Conservation (phyloP, 2,888 invertebrate species). For the Hoplodrina blanda region DNA sequence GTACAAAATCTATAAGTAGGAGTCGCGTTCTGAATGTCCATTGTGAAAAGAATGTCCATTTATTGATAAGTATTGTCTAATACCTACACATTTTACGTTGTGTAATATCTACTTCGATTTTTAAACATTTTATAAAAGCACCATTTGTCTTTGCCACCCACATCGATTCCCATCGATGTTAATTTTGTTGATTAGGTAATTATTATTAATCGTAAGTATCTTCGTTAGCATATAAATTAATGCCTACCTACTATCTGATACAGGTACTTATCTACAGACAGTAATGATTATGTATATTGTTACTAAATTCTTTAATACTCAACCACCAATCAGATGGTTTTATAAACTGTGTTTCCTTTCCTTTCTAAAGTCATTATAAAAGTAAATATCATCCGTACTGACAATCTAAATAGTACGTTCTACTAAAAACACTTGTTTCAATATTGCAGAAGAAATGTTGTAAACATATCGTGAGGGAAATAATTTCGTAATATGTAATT, state of each 20-base stretch:
- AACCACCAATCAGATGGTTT: conserved; percentile 2
- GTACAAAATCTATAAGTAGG: too few species aligned
- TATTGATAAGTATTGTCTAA: too few species aligned
- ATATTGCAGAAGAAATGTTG: conserved; percentile 30
- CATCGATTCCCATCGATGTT: not conserved
- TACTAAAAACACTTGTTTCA: conserved; percentile 37
- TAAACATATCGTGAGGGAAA: not conserved
- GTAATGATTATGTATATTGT: too few species aligned
- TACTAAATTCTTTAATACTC: not conserved
- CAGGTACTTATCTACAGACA: too few species aligned
- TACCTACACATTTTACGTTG: too few species aligned
- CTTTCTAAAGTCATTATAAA: conserved; percentile 21
- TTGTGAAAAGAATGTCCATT: too few species aligned
- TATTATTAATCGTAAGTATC: not conserved
- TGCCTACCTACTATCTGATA: too few species aligned
- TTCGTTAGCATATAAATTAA: too few species aligned
- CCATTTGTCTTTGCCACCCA: too few species aligned
- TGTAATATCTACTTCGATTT: too few species aligned
- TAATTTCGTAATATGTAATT: conserved; percentile 5
- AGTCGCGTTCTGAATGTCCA: too few species aligned
- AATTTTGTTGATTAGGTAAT: not conserved
- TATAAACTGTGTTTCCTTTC: conserved; percentile 5
- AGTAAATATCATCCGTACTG: conserved; percentile 20
- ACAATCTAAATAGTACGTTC: conserved; percentile 19
- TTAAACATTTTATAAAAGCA: too few species aligned